Evolutionary conservation across 2,888 invertebrate genomes (phyloP), one percentile per base, ranked within the genome.

Genomic region (Drosophila neonasuta): DNA sequence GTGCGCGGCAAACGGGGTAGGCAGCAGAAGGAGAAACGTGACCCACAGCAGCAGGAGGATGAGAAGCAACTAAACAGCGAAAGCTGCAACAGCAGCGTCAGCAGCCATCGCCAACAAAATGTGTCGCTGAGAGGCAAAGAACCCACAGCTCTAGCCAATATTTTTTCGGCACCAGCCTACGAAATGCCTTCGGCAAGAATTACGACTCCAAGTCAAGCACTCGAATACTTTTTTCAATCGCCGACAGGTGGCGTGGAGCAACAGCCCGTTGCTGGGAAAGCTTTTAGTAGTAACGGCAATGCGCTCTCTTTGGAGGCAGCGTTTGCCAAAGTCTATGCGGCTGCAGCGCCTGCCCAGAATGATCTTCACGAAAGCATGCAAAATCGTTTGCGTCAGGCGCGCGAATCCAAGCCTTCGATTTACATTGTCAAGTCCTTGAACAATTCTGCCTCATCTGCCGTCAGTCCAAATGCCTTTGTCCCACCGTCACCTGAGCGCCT

Each of bases 371-470:
- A 74, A 36, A 15, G 46, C 3, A 87, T 82, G 59, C 77, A 80
- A 50, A 50, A 70, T 44, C 88, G 87, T n/a, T 73, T 90, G 66
- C 84, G 86, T 2, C 79, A 82, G 49, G 82, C 89, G 15, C 90
- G 90, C 9, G 82, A 88, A 66, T 63, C 80, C 3, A 88, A 89
- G 55, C 90, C 90, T 0, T 84, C 86, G 39, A 90, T 90, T 42
- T 90, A 80, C 59, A 90, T 90, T 61, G 85, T 90, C 6, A 74
- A 90, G 60, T 71, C 88, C 1, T 63, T 81, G 46, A 70, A 70
- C 17, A 85, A 74, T 52, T 58, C 29, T 6, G 30, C 29, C 1
- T 10, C 68, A 6, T 1, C n/a, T 10, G 13, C 10, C 0, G 15
- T 10, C 7, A 51, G 13, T 11, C 6, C n/a, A 29, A 46, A 29